Conservation (phyloP, 2,797 vertebrate species). For the Fundulus diaphanus region DNA sequence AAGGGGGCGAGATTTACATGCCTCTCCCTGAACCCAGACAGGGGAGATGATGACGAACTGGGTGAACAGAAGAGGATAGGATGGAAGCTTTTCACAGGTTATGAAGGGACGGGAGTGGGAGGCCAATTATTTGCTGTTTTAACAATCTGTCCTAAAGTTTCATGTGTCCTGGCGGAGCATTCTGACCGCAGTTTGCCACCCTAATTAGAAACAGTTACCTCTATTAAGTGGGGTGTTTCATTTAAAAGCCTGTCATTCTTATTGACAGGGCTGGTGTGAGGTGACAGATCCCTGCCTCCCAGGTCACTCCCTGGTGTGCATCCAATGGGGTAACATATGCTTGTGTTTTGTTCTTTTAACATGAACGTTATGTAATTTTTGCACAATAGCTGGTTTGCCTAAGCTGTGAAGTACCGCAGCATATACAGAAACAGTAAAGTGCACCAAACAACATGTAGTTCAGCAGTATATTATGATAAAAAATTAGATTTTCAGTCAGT, state of each 20-base stretch:
- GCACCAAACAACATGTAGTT: neutral
- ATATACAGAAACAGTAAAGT: constrained; percentile 2
- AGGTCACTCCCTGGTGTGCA: constrained; percentile 11
- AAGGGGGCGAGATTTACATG: constrained; percentile 74
- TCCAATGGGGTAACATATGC: constrained; percentile 18
- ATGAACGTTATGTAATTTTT: constrained; percentile 29
- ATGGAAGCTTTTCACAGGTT: constrained; percentile 32
- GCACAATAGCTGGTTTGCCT: constrained; percentile 27
- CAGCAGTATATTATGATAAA: constrained; percentile 8
- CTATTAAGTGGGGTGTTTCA: constrained; percentile 66
- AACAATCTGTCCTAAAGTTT: constrained; percentile 30
- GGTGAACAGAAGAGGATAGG: constrained; percentile 34
- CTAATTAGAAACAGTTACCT: constrained; percentile 66
- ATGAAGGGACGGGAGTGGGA: constrained; percentile 23
- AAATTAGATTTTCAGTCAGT: neutral
- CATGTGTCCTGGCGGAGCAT: constrained; percentile 31
- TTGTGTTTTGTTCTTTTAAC: constrained; percentile 13
- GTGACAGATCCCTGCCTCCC: constrained; percentile 41
- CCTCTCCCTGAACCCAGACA: constrained; percentile 56
- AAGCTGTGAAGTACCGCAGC: constrained; percentile 29
- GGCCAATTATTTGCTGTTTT: constrained; percentile 37
- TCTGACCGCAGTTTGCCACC: constrained; percentile 25
- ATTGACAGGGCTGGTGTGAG: constrained; percentile 45
- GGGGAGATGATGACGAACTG: constrained; percentile 54
- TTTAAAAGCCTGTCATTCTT: constrained; percentile 47